These are phyloP conservation scores for Polietes domitor DNA, from an alignment of 2,888 invertebrate species.

Conservation along the genomic window DNA sequence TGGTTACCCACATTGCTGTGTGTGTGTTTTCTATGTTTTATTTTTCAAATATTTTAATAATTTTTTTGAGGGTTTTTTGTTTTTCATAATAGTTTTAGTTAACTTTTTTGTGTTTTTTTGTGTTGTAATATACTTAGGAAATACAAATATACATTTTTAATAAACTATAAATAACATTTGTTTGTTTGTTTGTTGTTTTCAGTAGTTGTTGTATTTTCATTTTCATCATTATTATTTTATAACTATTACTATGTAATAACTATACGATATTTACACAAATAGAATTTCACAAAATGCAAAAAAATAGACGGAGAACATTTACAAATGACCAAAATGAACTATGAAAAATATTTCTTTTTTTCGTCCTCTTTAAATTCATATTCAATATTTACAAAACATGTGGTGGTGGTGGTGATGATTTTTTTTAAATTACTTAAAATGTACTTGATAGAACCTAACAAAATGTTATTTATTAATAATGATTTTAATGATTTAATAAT, in stretches of 20 bases:
- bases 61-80: constrained; percentile 43
- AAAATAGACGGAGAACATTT: background rate
- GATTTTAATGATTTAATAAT: too few relatives aligned
- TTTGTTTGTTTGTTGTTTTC: too few relatives aligned
- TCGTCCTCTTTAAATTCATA: constrained; percentile 23
- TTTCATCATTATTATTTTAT: constrained; percentile 58
- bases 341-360: background rate
- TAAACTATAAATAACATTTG: constrained; percentile 69
- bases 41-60: constrained; percentile 50
- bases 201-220: constrained; percentile 33
- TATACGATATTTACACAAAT: constrained; percentile 58
- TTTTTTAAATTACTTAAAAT: constrained; percentile 49
- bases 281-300: constrained; percentile 33
- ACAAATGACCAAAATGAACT: constrained; percentile 1
- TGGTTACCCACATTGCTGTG: constrained; percentile 34
- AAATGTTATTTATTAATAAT: background rate
- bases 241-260: constrained; percentile 56
- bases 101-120: constrained; percentile 68
- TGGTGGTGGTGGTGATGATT: constrained; percentile 70
- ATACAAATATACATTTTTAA: constrained; percentile 66
- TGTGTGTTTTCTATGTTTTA: constrained; percentile 15
- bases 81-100: constrained; percentile 67
- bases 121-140: constrained; percentile 70
- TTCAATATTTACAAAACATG: constrained; percentile 35
- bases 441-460: constrained; percentile 1